Conservation (phyloP, 2,113 vertebrate genomes). For the Thinocorus orbignyianus region DNA sequence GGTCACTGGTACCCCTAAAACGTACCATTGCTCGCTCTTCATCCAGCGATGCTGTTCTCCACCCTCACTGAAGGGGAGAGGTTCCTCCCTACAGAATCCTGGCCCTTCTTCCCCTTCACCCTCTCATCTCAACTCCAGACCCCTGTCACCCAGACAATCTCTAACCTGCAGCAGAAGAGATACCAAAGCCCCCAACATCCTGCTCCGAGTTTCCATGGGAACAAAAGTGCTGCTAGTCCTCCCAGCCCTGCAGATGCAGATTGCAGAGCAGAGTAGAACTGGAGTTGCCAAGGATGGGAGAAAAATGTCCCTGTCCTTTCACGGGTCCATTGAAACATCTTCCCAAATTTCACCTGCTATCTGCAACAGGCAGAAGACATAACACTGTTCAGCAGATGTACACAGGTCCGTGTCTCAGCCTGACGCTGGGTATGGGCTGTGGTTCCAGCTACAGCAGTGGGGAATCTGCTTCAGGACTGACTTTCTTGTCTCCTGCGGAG, state of each 20-base stretch:
- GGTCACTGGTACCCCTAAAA: neutral
- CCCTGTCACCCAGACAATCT: neutral
- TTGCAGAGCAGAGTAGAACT: neutral
- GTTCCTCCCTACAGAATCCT: neutral
- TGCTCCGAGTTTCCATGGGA: conserved; percentile 48
- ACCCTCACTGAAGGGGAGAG: neutral
- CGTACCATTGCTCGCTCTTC: no score
- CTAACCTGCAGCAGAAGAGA: neutral
- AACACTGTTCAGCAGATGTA: neutral
- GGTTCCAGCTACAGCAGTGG: neutral
- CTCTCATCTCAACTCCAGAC: neutral
- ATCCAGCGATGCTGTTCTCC: neutral
- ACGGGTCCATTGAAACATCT: neutral
- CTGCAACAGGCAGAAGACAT: neutral
- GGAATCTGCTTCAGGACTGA: neutral
- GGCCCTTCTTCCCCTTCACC: neutral
- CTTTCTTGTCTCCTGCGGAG: neutral
- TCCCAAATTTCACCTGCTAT: neutral
- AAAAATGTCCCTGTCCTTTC: neutral
- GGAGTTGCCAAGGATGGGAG: neutral
- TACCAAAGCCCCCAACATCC: neutral
- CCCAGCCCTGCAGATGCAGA: conserved; percentile 40
- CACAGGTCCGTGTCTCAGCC: neutral
- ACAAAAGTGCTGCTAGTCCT: conserved; percentile 38
- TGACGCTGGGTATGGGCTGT: rapidly evolving